A percentile compares a stretch with the other conserved stretches of the same genome.
Evolutionary conservation across 2,888 invertebrate genomes (phyloP).

Genomic region (Elaeidobius kamerunicus): DNA sequence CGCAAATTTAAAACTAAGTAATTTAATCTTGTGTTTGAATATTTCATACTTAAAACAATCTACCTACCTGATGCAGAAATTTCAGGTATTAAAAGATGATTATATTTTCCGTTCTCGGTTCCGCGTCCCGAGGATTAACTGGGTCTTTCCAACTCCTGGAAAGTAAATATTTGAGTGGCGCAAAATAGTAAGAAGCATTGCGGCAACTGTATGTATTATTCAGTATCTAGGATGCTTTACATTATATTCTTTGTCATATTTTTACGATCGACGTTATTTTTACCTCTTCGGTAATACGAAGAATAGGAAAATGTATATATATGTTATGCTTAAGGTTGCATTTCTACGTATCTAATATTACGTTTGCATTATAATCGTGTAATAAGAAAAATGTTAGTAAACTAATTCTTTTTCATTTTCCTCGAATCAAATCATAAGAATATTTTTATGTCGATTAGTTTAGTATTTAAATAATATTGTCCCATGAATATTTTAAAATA

Average conservation of each 20-base stretch:
- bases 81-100: constrained; percentile 44
- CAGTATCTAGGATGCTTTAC: constrained; percentile 1
- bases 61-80: constrained; percentile 40
- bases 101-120: constrained; percentile 39
- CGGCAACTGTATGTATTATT: constrained; percentile 8
- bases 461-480: too few species aligned
- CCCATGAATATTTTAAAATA: too few species aligned
- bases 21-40: constrained; percentile 38
- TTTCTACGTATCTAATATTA: too few species aligned
- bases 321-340: too few species aligned
- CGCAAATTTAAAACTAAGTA: constrained; percentile 18
- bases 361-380: too few species aligned
- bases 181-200: constrained; percentile 26
- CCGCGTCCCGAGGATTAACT: constrained; percentile 44
- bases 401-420: too few species aligned
- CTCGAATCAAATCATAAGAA: too few species aligned
- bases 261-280: too few species aligned
- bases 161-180: constrained; percentile 47
- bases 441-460: too few species aligned
- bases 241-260: constrained; percentile 1
- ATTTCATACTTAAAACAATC: constrained; percentile 44
- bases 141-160: constrained; percentile 43
- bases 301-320: too few species aligned
- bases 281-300: too few species aligned
- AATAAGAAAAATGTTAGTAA: too few species aligned